Base-by-base conservation (phyloP, 1,140 invertebrate species). In the Hestina assimilis region DNA sequence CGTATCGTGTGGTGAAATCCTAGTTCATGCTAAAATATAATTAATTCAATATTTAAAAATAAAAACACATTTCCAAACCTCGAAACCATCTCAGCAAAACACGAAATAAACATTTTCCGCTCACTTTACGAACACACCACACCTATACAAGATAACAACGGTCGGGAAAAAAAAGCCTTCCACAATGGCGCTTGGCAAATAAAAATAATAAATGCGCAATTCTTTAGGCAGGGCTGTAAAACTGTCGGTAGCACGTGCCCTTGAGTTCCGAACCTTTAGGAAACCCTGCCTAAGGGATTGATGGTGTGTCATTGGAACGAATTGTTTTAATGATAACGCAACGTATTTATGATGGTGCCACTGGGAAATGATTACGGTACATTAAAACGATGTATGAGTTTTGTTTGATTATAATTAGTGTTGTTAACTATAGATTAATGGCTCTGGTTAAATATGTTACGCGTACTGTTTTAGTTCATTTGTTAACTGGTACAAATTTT, bases 181-280 rank as follows among this genome's bases (percentile, higher is more conserved):
- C 35, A 69, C 51, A 78, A 78, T 69, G 68, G 63, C 23, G 66
- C 61, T 68, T 57, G 56, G 69, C 68, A 69, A 71, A 83, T 83
- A 83, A 83, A 83, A 81, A 83, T 83, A 83, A 83, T 78, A 81
- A 83, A 83, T 81, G 78, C 63, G 74, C 75, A 74, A 83, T 81
- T 75, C 72, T 80, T 83, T 83, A 79, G 63, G 65, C 70, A 71
- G 72, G 69, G 80, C 69, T 81, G 76, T 83, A 78, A 83, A 83
- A 78, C 66, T 81, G 80, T 83, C 80, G 74, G 71, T 64, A 62
- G 66, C 80, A 63, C 66, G 72, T 55, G 75, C 66, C 80, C 78
- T 81, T 79, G 69, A 76, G 79, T 55, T 69, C 63, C 63, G 59
- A n/a, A 66, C 69, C 66, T 63, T 75, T 71, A 59, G 62, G 52